Conservation (phyloP, 1,140 invertebrate species). For the Bombus impatiens region DNA sequence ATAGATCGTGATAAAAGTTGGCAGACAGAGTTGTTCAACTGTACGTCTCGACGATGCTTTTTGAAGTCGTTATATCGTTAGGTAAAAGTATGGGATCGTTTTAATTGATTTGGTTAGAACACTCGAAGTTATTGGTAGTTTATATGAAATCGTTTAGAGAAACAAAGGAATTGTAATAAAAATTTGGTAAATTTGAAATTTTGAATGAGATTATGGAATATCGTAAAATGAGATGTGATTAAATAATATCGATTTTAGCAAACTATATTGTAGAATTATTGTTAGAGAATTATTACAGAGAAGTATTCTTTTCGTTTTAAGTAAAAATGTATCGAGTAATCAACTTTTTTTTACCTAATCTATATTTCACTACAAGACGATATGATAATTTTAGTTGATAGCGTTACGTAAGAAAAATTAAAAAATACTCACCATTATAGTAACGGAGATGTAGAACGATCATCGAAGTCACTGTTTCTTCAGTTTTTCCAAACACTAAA, state of each 20-base stretch:
- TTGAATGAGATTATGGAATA: no score
- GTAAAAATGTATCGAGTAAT: background rate
- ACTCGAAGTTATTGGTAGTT: background rate
- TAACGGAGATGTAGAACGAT: background rate
- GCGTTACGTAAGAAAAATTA: background rate
- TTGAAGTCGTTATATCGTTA: background rate
- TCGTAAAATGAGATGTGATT: background rate
- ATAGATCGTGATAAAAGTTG: background rate
- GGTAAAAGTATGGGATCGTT: background rate
- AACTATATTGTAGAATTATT: background rate
- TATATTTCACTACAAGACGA: background rate
- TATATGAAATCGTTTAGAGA: background rate
- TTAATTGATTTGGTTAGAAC: background rate
- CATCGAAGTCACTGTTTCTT: background rate
- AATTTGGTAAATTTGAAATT: background rate
- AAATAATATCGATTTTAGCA: background rate
- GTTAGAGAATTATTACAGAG: no score
- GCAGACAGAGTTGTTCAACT: background rate
- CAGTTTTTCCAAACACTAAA: background rate
- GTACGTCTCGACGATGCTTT: background rate
- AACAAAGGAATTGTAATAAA: background rate
- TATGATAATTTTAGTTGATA: background rate
- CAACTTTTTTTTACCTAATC: background rate
- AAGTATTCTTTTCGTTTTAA: no score
- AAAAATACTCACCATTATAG: conserved; percentile 11